phyloP scores from a whole-genome alignment of 2,797 vertebrate species.

The Lutjanus campechanus region DNA sequence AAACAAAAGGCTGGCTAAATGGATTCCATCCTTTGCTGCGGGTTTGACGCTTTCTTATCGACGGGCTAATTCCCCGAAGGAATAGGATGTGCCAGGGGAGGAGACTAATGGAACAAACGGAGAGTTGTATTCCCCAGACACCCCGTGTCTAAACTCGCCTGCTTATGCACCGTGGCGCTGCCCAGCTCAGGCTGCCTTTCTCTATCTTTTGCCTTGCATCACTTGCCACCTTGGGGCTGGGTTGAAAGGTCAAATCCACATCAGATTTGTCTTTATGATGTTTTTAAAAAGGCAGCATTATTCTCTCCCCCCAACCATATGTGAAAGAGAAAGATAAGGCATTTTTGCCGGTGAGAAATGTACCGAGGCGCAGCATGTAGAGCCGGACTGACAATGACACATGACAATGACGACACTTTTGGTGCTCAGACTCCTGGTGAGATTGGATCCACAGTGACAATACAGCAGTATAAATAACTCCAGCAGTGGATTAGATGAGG shows the following conservation, averaged over 20 bases:
- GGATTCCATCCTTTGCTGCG: slow-evolving; percentile 67
- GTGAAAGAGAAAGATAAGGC: slow-evolving; percentile 36
- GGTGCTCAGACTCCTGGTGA: slow-evolving; percentile 53
- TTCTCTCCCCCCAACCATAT: slow-evolving; percentile 9
- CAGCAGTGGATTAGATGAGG: slow-evolving; percentile 63
- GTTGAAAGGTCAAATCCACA: slow-evolving; percentile 69
- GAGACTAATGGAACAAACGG: slow-evolving; percentile 75
- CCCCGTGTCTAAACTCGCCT: slow-evolving; percentile 27
- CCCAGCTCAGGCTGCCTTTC: slow-evolving; percentile 26
- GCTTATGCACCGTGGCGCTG: slow-evolving; percentile 16
- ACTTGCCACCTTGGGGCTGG: slow-evolving; percentile 25
- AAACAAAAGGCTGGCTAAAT: slow-evolving; percentile 81
- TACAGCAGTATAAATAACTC: slow-evolving; percentile 71
- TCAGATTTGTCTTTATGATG: slow-evolving; percentile 54
- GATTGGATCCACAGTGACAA: slow-evolving; percentile 70
- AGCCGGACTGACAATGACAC: slow-evolving; percentile 61
- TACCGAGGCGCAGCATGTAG: slow-evolving; percentile 27
- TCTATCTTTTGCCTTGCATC: slow-evolving; percentile 47
- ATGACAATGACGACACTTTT: slow-evolving; percentile 63
- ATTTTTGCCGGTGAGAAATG: slow-evolving; percentile 28
- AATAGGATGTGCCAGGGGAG: slow-evolving; percentile 77
- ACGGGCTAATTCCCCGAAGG: slow-evolving; percentile 81
- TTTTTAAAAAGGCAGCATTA: slow-evolving; percentile 27
- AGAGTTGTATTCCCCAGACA: slow-evolving; percentile 60
- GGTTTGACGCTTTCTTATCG: slow-evolving; percentile 79